phyloP scores from a whole-genome alignment of 2,113 vertebrate species.

The Ictalurus punctatus region DNA sequence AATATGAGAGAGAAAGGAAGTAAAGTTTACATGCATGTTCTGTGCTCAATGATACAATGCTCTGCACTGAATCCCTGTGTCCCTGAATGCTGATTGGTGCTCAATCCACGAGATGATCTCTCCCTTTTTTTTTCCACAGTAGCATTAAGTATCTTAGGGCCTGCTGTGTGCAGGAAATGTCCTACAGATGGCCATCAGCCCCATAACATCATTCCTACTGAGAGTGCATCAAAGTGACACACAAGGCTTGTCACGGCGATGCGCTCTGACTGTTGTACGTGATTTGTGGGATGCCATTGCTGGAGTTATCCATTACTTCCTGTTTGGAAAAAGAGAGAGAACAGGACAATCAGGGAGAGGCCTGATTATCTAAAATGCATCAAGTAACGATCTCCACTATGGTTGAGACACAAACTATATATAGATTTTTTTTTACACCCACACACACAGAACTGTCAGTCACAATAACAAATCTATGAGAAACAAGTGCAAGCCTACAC shows the following conservation, averaged over 20 bases:
- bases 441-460: background rate
- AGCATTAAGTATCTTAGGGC: slow-evolving; percentile 23
- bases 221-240: background rate
- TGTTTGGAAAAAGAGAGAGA: slow-evolving; percentile 62
- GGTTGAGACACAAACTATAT: background rate
- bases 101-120: slow-evolving; percentile 17
- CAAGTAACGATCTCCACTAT: background rate
- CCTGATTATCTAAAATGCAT: background rate
- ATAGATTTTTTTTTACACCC: background rate
- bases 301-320: slow-evolving; percentile 92
- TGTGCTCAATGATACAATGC: slow-evolving; percentile 54
- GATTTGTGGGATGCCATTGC: slow-evolving; percentile 89
- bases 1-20: slow-evolving; percentile 43
- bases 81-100: slow-evolving; percentile 40
- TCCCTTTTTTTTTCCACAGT: slow-evolving; percentile 22
- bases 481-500: slow-evolving; percentile 3
- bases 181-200: slow-evolving; percentile 5
- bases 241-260: slow-evolving; percentile 61
- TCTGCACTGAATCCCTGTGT: slow-evolving; percentile 30
- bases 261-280: slow-evolving; percentile 83
- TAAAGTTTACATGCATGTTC: slow-evolving; percentile 64
- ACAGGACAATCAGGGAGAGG: background rate
- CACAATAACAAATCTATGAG: background rate
- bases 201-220: background rate
- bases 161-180: slow-evolving; percentile 9